phyloP scores from a whole-genome alignment of 1,140 invertebrate species.

The Drosophila seguyi region DNA sequence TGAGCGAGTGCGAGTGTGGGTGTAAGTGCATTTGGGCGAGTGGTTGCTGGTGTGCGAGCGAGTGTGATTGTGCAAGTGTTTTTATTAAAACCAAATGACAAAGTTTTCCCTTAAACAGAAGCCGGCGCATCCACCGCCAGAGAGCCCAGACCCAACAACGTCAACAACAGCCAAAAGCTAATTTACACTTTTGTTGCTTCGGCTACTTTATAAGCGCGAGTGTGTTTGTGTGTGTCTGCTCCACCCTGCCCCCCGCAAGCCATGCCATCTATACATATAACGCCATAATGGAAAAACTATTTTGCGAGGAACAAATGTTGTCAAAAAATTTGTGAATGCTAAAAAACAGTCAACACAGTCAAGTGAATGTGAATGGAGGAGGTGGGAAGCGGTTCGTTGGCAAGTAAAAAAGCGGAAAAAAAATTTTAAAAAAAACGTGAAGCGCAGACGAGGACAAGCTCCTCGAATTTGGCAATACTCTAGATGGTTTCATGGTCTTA shows the following conservation, averaged over 20 bases:
- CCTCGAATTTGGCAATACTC: constrained; percentile 2
- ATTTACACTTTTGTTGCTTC: constrained; percentile 83
- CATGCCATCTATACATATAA: constrained; percentile 14
- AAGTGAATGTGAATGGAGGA: constrained; percentile 43
- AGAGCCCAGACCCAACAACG: constrained; percentile 65
- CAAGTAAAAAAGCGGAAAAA: constrained; percentile 32
- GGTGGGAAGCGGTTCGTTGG: constrained; percentile 7
- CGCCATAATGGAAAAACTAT: constrained; percentile 82
- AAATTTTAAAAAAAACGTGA: not conserved
- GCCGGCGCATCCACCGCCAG: constrained; percentile 38
- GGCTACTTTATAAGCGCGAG: constrained; percentile 70
- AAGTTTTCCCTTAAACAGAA: constrained; percentile 71
- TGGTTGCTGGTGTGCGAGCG: constrained; percentile 34
- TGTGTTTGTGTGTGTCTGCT: constrained; percentile 17
- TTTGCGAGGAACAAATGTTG: constrained; percentile 77
- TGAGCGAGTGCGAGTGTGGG: constrained; percentile 38
- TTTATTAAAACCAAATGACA: constrained; percentile 83
- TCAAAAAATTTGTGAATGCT: constrained; percentile 82
- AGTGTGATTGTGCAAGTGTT: constrained; percentile 73
- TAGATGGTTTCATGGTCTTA: not conserved
- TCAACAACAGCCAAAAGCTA: constrained; percentile 83
- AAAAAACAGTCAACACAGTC: constrained; percentile 74
- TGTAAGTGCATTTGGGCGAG: constrained; percentile 51
- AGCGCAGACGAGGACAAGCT: not conserved
- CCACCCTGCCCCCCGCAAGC: not conserved